A percentile compares a stretch with the other conserved stretches of the same genome.
phyloP scores from a whole-genome alignment of 2,113 vertebrate genomes.

The Leptosomus discolor region DNA sequence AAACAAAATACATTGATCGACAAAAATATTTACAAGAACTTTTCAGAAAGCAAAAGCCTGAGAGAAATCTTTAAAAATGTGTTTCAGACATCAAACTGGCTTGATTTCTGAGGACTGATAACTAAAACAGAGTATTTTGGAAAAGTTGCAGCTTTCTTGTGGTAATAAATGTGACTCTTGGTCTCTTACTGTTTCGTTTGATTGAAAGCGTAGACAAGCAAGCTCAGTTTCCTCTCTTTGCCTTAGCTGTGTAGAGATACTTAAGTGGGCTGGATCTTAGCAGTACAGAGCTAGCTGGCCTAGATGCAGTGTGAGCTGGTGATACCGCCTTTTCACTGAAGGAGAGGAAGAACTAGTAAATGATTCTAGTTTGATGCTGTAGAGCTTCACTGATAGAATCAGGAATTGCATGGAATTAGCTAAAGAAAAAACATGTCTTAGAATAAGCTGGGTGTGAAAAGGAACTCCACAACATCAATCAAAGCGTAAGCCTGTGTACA shows the following conservation, averaged over 20 bases:
- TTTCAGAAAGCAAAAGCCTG: background rate
- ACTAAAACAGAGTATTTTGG: background rate
- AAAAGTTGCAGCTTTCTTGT: background rate
- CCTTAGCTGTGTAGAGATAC: background rate
- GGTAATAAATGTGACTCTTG: background rate
- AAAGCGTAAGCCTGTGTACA: background rate
- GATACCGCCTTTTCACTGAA: background rate
- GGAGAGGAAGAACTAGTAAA: background rate
- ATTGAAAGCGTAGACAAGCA: background rate
- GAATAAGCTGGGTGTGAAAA: background rate
- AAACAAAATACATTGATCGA: fast-evolving
- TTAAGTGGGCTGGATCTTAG: background rate
- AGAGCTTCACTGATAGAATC: background rate
- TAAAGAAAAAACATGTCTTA: background rate
- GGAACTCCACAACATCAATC: background rate
- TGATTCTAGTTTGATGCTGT: background rate
- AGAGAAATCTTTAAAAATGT: background rate
- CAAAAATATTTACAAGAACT: background rate
- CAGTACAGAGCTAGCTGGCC: background rate
- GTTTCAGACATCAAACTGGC: background rate
- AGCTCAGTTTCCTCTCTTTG: background rate
- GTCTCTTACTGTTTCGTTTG: background rate
- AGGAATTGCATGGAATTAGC: background rate
- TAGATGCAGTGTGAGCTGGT: background rate
- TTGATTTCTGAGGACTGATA: background rate